A percentile compares a stretch with the other conserved stretches of the same genome.
Evolutionary conservation across 2,888 invertebrate genomes (phyloP).

Genomic region (Mythimna vitellina): DNA sequence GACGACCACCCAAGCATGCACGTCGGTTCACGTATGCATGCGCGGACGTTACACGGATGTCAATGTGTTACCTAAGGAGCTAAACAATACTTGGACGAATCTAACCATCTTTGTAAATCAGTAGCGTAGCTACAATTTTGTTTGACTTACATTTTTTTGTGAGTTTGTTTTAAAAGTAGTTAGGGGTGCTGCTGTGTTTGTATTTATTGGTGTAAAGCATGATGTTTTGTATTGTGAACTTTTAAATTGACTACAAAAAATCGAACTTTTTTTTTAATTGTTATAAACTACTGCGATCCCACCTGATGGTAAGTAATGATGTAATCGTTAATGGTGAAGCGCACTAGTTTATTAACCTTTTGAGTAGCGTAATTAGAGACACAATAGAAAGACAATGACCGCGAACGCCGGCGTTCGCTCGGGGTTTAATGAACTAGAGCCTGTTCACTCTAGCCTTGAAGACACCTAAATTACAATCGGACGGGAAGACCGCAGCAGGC

Average conservation of each 20-base stretch:
- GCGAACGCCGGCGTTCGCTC: too few species aligned
- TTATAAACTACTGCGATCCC: too few species aligned
- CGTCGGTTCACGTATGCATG: conserved; percentile 27
- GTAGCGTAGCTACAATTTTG: conserved; percentile 20
- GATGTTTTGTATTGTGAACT: neutral
- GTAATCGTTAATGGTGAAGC: too few species aligned
- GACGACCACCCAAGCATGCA: conserved; percentile 39
- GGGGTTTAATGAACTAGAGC: too few species aligned
- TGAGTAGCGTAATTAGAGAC: too few species aligned
- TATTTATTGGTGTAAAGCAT: neutral
- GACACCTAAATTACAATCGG: too few species aligned
- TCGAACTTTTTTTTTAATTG: too few species aligned
- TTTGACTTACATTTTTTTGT: conserved; percentile 17
- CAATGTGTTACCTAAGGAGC: conserved; percentile 17
- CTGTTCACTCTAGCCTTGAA: too few species aligned
- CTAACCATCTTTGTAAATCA: neutral
- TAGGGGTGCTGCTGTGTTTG: neutral
- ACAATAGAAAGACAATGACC: too few species aligned
- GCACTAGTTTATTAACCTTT: too few species aligned
- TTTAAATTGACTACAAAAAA: neutral
- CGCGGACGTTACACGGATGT: conserved; percentile 24
- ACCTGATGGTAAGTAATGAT: too few species aligned
- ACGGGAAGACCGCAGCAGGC: too few species aligned
- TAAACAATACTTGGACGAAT: neutral
- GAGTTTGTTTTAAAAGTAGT: neutral